Percentiles rank a stretch among this genome's conserved stretches.
These are phyloP conservation scores for Scomber japonicus DNA, from an alignment of 2,113 vertebrate species.

Conservation along the genomic window DNA sequence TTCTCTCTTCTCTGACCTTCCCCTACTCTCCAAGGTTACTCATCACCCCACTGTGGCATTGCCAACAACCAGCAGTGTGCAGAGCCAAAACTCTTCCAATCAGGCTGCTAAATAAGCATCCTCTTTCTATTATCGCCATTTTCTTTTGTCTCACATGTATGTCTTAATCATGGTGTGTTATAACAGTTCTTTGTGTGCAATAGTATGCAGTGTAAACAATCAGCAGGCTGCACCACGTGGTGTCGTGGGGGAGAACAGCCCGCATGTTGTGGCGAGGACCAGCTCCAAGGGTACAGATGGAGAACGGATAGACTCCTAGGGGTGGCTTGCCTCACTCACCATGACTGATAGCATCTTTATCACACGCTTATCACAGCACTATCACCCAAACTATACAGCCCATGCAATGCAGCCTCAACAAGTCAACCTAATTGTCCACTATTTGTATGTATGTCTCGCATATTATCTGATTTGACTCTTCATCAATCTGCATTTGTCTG, in stretches of 20 bases:
- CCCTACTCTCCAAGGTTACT: slow-evolving; percentile 80
- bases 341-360: slow-evolving; percentile 78
- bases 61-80: slow-evolving; percentile 58
- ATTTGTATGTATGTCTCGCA: slow-evolving; percentile 34
- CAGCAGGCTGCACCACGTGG: slow-evolving; percentile 71
- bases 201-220: slow-evolving; percentile 77
- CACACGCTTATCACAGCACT: slow-evolving; percentile 61
- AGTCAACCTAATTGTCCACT: slow-evolving; percentile 53
- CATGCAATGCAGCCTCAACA: neutral
- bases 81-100: slow-evolving; percentile 69
- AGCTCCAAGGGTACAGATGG: slow-evolving; percentile 80
- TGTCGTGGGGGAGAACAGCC: slow-evolving; percentile 68
- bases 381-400: slow-evolving; percentile 32
- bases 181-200: slow-evolving; percentile 80
- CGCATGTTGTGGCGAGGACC: slow-evolving; percentile 50
- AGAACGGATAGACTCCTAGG: slow-evolving; percentile 73
- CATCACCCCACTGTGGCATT: slow-evolving; percentile 59
- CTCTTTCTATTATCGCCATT: slow-evolving; percentile 55
- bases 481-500: slow-evolving; percentile 36
- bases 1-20: slow-evolving; percentile 72
- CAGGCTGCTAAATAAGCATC: slow-evolving; percentile 58
- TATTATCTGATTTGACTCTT: slow-evolving; percentile 25
- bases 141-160: slow-evolving; percentile 69
- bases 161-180: slow-evolving; percentile 57
- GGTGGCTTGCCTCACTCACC: slow-evolving; percentile 60